Evolutionary conservation across 2,888 invertebrate species (phyloP).

Genomic region (Apodemia mormo): DNA sequence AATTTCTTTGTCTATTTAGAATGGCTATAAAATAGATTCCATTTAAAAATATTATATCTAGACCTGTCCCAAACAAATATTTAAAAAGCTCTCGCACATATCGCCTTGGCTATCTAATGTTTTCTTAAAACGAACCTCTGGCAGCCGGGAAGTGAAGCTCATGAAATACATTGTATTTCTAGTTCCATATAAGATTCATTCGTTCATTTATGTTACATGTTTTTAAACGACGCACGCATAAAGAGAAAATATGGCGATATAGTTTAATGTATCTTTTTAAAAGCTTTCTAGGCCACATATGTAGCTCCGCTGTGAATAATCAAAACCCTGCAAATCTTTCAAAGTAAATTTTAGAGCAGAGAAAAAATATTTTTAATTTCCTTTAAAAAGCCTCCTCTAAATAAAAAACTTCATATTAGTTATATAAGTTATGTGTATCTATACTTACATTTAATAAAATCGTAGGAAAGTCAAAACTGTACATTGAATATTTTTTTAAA

Average conservation of each 20-base stretch:
- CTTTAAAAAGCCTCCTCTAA: no score
- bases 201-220: background rate
- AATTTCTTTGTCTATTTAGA: background rate
- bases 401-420: no score
- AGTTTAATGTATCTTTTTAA: background rate
- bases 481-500: no score
- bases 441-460: no score
- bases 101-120: background rate
- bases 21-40: background rate
- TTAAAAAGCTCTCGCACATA: background rate
- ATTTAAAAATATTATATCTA: conserved; percentile 1
- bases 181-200: conserved; percentile 8
- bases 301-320: background rate
- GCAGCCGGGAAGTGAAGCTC: conserved; percentile 1
- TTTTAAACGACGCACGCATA: background rate
- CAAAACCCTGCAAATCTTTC: background rate
- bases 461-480: no score
- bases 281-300: background rate
- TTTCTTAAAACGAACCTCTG: background rate
- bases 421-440: no score
- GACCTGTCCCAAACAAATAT: background rate
- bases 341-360: background rate
- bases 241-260: background rate
- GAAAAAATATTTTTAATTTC: no score
- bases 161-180: conserved; percentile 14